Evolutionary conservation across 2,888 invertebrate species (phyloP), one percentile per base, ranked within the genome.

Genomic region (Eumacrocentrus americanus): DNA sequence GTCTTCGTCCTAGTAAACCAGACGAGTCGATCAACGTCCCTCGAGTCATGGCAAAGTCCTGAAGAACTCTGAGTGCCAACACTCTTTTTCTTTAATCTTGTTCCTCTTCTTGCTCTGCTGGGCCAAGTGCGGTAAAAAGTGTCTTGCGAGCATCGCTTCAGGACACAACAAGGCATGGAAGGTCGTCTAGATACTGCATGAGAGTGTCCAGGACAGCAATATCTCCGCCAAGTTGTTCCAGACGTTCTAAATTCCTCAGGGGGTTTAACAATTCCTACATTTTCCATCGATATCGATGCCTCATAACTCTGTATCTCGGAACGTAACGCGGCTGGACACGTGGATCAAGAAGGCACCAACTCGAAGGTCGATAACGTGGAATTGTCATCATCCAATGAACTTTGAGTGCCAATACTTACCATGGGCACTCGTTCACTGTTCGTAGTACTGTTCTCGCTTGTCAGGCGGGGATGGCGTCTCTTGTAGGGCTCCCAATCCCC

Each of bases 401-500:
- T 78, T 48, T 77, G 77, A 9, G 76, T 77, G 4, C 72, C 78
- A 14, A 77, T 76, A 37, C 70, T 77, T 18, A 73, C 65, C 48
- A 67, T 71, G 3, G 42, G 60, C 34, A 46, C 37, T 34, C 56
- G 35, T 35, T 55, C 54, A 53, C 23, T 48, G 29, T 29, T n/a
- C 38, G 48, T 40, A 47, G n/a, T 23, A 4, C 40, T 9, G 25
- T 38, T 16, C 47, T 58, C 55, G 18, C 52, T 57, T 14, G 48
- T 60, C 37, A 80, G 83, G 77, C 84, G 84, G 74, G 86, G 85
- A 78, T 83, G 82, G 69, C 85, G 81, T 72, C 85, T 78, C 71
- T 82, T 83, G 77, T 85, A 86, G 61, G 86, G 85, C 76, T 86
- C 85, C 86, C 86, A 86, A 77, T 84, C 85, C 74, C 78, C 77